phyloP scores from a whole-genome alignment of 1,140 invertebrate species.

The Drosophila baimaii region DNA sequence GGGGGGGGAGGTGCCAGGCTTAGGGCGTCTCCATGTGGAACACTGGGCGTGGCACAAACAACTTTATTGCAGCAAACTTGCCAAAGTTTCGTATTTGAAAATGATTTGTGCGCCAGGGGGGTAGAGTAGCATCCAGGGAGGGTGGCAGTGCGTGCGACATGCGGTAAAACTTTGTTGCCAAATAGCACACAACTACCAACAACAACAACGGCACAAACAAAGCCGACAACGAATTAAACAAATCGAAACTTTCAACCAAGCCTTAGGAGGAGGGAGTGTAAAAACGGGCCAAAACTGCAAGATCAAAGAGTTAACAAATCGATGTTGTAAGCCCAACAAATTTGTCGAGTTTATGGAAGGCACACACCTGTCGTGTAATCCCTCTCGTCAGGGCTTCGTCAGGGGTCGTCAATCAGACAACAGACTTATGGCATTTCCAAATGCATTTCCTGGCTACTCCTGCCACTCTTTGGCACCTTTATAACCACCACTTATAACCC shows the following conservation, averaged over 20 bases:
- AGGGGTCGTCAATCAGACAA: neutral
- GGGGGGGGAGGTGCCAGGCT: neutral
- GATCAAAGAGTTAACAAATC: slow-evolving; percentile 26
- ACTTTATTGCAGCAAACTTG: slow-evolving; percentile 76
- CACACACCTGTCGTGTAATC: slow-evolving; percentile 10
- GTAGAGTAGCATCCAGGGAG: neutral
- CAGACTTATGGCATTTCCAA: no score
- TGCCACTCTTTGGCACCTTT: no score
- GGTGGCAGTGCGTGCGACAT: slow-evolving; percentile 62
- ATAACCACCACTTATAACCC: no score
- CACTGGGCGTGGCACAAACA: slow-evolving; percentile 61
- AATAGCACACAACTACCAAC: slow-evolving; percentile 50
- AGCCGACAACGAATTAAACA: slow-evolving; percentile 70
- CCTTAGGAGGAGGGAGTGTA: neutral
- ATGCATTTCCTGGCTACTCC: no score
- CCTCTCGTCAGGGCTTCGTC: neutral
- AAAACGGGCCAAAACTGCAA: slow-evolving; percentile 3
- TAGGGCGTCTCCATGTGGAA: slow-evolving; percentile 9
- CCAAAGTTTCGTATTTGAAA: slow-evolving; percentile 77
- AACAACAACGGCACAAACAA: slow-evolving; percentile 35
- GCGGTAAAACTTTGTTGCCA: slow-evolving; percentile 72
- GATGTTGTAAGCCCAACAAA: slow-evolving; percentile 6
- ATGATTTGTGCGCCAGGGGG: slow-evolving; percentile 63
- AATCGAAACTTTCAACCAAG: slow-evolving; percentile 57
- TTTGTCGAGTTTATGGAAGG: slow-evolving; percentile 8